Evolutionary conservation across 2,888 invertebrate genomes (phyloP), one percentile per base, ranked within the genome.

Genomic region (Diplazon laetatorius): DNA sequence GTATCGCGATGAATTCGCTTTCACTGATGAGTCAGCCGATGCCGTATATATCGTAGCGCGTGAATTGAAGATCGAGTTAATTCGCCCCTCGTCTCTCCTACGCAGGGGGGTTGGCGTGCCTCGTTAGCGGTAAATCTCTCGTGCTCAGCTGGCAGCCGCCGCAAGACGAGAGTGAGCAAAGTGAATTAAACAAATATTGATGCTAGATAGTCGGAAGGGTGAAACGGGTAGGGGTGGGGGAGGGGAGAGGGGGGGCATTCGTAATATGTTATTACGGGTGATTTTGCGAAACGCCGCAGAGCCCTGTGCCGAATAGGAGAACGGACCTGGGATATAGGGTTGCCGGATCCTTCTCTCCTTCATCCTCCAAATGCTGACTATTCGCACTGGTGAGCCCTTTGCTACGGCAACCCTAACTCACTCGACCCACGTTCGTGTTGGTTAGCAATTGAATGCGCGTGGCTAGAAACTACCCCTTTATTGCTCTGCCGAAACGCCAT

Each of bases 381-480:
- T 57, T 30, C 44, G 57, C 68, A 30, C 30, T 30, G 22, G 50
- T 8, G 20, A 44, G 22, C 22, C 44, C 48, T 9, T 20, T 35
- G 25, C 30, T 20, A 20, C 50, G 30, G 16, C 16, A 80, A 78
- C 80, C 82, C 81, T 74, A 76, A 76, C 82, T 84, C 84, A 84
- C n/a, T n/a, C n/a, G n/a, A n/a, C 80, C 83, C 82, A 86, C 83
- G 82, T 80, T 57, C 9, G 22, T 59, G 37, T 35, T 63, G 83
- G 39, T 35, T 63, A 83, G 39, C 59, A 59, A 86, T 86, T 85
- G 85, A 85, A 85, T 85, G 84, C 84, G 81, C 80, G 79, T 83
- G 80, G 83, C 85, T 85, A 86, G 82, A 84, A 86, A 85, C 85
- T 84, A 85, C 83, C 82, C 71, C 70, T 59, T 63, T 18, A n/a